Evolutionary conservation across 2,888 invertebrate species (phyloP), one percentile per base, ranked within the genome.

Genomic region (Meta bourneti): DNA sequence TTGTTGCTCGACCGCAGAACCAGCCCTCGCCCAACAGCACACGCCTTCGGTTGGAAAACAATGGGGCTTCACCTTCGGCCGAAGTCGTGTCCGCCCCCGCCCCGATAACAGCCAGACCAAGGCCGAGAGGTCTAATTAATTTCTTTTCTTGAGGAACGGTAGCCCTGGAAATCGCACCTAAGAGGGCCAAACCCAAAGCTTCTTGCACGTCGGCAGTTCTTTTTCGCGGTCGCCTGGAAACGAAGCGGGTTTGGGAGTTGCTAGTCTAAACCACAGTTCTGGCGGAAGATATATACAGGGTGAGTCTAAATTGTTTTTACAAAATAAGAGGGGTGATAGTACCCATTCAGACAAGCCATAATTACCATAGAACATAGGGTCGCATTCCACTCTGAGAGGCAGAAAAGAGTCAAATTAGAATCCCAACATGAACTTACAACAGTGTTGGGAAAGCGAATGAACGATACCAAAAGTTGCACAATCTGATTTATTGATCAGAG

Each of bases 11-110:
- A 72, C 11, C 69, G 11, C 16, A 2, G 16, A 69, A 11, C 69
- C 2, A 7, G 69, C 16, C 48, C 48, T 20, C 13, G 8, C 51
- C 48, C 75, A 13, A 16, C 16, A 9, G 79, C 79, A 20, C 61
- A 79, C 79, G 61, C 79, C 79, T 11, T 49, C 7, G 13, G 19
- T 13, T 16, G 34, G 79, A 52, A 77, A 75, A 77, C 77, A 77
- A 77, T 77, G 52, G n/a, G 51, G 54, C 79, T 79, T 79, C 79
- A 61, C 79, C 79, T 79, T 54, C 54, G 61, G 20, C 6, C 19
- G 19, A n/a, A 52, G 77, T 20, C 79, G 54, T 20, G 61, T 61
- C 61, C 61, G 8, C 34, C 69, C 69, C 79, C 49, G 34, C 61
- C 79, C 13, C n/a, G 7, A 51, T 51, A 51, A 51, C 77, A 74